phyloP scores from a whole-genome alignment of 2,888 invertebrate species.

The Lamellibrachia satsuma region DNA sequence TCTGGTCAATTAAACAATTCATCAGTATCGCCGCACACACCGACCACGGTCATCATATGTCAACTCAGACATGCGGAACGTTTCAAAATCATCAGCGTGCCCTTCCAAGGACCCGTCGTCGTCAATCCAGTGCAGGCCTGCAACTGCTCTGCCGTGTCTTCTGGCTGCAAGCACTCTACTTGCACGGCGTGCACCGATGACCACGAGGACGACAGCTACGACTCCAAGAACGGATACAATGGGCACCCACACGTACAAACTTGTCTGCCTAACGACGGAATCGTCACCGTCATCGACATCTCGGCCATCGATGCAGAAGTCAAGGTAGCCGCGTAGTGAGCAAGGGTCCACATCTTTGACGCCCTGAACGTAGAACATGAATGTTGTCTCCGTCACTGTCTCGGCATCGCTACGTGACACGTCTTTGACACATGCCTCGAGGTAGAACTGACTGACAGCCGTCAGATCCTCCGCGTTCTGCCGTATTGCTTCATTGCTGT shows the following conservation, averaged over 20 bases:
- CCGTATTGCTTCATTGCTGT: not conserved
- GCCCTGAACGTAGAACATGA: constrained; percentile 3
- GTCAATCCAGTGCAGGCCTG: not conserved
- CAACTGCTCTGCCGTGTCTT: not conserved
- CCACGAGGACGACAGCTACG: not conserved
- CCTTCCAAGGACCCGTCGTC: not conserved
- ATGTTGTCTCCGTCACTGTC: not conserved
- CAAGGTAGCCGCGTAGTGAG: not conserved
- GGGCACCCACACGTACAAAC: not conserved
- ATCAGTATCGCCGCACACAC: not conserved
- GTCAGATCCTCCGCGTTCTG: not conserved
- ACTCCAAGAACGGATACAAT: not conserved
- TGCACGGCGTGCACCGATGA: not conserved
- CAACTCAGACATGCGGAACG: not conserved
- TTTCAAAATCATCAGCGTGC: not conserved
- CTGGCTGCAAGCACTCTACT: not conserved
- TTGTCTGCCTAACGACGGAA: not conserved
- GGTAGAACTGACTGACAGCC: not conserved
- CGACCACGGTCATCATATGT: not conserved
- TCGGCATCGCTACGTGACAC: not conserved
- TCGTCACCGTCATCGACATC: not conserved
- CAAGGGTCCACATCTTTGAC: not conserved
- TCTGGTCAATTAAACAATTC: not conserved
- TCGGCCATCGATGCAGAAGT: not conserved
- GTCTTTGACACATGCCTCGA: not conserved